Evolutionary conservation across 2,113 vertebrate genomes (phyloP), one percentile per base, ranked within the genome.

Genomic region (Ia io): DNA sequence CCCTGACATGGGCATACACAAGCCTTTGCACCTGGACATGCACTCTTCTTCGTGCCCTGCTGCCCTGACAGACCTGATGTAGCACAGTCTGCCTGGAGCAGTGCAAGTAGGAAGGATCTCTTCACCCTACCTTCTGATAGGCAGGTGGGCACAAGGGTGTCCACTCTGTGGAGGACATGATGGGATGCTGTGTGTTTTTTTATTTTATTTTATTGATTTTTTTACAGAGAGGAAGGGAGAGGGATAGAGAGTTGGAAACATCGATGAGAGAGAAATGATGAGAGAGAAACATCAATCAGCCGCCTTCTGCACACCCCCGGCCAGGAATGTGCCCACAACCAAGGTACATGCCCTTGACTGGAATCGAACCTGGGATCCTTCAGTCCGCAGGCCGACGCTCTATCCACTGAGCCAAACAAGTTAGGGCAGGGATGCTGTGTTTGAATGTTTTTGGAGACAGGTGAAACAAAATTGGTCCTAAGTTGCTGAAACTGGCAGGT

Each of bases 1-100:
- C 30, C 35, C 37, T 7, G 65, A 28, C 0, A 0, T 3, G 23
- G 61, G 61, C 35, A 1, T 2, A 12, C 42, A 35, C 35, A 71
- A 30, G 51, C 44, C 53, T 23, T 22, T 32, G 44, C 65, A 18
- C 23, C 37, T n/a, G 51, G 25, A 30, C 44, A 14, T 0, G 22
- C 12, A 22, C 1, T 35, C 5, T 77, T 42, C 53, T 79, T 28
- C 9, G 40, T 78, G 28, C 71, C 25, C n/a, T 70, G 89, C 84
- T 32, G 5, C 3, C 0, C 59, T 53, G 76, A 65, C 42, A 1
- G 71, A 47, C 40, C 18, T 42, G n/a, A 1, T 6, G 40, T 17
- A 37, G 30, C 28, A 18, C 3, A 5, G 70, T 22, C 35, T 14
- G 18, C 40, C 77, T 22, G 40, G n/a, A 59, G 32, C 47, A 4